Evolutionary conservation across 1,140 invertebrate genomes (phyloP), one percentile per base, ranked within the genome.

Genomic region (Drosophila bocki): DNA sequence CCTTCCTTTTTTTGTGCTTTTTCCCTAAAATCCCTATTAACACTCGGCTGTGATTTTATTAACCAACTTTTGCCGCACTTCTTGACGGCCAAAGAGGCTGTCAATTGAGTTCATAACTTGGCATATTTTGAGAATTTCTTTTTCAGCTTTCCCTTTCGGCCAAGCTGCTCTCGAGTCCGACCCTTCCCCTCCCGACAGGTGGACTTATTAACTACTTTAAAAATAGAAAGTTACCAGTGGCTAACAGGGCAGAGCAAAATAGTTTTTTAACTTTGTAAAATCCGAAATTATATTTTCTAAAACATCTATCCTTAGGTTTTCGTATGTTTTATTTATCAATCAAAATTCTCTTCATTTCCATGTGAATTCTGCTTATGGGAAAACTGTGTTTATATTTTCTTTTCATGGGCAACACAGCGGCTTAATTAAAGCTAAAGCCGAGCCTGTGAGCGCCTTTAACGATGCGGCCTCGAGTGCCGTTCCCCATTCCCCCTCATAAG

Each of bases 151-250:
- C 35, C 13, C 65, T 35, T 60, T 59, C 41, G 53, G 42, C 67
- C 58, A 75, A 63, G 22, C 44, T 58, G 74, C 75, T 61, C 75
- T 77, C 51, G 13, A 26, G 47, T 3, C 45, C 19, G 8, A n/a
- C 12, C 54, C 12, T 50, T 19, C 2, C 29, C 68, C 3, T 17
- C 19, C 17, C 17, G 19, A 37, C 69, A 68, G 57, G 50, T 45
- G 47, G 65, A 81, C 62, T 78, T 76, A 88, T 84, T 75, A 90
- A 88, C 78, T 84, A 63, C 85, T 81, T 75, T 17, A 78, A 59
- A 72, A 88, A 82, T 75, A 78, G 64, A 84, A 84, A 90, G 67
- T 90, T 84, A 53, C 62, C 47, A 48, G 33, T 37, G 68, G 65
- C 37, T 88, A 69, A 84, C 58, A 4, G 32, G 17, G 44, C 39